Conservation (phyloP, 2,113 vertebrate species). For the Gymnogyps californianus region DNA sequence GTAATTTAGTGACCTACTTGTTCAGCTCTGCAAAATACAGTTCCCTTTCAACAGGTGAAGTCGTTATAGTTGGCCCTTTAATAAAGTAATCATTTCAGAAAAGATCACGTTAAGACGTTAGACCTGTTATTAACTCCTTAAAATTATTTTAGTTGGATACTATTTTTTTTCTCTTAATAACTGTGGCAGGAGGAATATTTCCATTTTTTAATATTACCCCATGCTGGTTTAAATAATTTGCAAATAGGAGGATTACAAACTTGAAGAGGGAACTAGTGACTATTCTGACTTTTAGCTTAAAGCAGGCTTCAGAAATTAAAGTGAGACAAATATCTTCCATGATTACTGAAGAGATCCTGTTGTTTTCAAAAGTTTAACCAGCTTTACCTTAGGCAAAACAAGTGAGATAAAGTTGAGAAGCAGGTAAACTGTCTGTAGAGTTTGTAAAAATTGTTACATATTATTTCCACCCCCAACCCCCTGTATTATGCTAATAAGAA, state of each 20-base stretch:
- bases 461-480: rapidly evolving
- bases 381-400: background rate
- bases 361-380: background rate
- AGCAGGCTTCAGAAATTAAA: background rate
- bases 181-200: background rate
- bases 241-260: background rate
- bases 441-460: background rate
- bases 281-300: background rate
- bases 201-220: background rate
- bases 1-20: background rate
- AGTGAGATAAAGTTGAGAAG: background rate
- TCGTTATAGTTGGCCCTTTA: background rate
- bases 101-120: background rate
- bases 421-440: background rate
- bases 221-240: background rate
- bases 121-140: background rate
- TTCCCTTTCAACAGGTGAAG: background rate
- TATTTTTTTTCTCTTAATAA: background rate
- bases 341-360: background rate
- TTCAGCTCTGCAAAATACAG: background rate
- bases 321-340: background rate
- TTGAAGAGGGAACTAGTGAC: background rate
- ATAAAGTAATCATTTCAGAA: background rate
- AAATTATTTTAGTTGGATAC: background rate
- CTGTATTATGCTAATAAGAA: background rate